Conservation (phyloP, 2,888 invertebrate species). For the Pristionchus mayeri region DNA sequence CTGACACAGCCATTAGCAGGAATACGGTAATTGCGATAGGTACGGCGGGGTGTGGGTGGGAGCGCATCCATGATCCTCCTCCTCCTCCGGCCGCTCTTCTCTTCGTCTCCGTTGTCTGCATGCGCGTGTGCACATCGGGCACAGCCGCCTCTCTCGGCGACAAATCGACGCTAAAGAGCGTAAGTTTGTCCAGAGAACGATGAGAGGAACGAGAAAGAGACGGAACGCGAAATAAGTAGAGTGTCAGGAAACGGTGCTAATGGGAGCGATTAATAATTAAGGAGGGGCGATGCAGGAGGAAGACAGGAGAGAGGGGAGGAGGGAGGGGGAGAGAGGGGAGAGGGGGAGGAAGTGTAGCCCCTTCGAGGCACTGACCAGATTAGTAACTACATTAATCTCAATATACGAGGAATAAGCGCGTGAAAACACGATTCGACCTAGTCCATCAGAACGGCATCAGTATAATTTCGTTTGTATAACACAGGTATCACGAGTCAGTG, state of each 20-base stretch:
- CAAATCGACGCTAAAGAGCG: constrained; percentile 39
- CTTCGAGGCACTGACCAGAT: neutral
- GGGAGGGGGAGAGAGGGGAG: neutral
- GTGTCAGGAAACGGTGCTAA: constrained; percentile 1
- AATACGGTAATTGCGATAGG: neutral
- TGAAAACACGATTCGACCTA: too few species aligned
- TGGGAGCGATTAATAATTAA: constrained; percentile 23
- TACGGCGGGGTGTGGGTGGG: neutral
- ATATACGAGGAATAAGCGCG: too few species aligned
- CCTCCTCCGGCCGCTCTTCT: neutral
- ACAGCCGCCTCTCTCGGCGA: constrained; percentile 13
- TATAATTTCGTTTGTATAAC: too few species aligned
- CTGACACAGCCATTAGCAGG: neutral
- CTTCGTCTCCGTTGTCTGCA: neutral
- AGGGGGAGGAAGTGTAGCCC: neutral
- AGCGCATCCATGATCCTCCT: neutral
- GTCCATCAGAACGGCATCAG: too few species aligned
- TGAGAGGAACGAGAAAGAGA: neutral
- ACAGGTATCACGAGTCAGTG: too few species aligned
- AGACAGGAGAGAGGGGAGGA: neutral
- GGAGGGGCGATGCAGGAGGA: neutral
- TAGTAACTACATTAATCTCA: neutral
- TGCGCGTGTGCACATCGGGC: constrained; percentile 36
- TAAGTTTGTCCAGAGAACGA: neutral
- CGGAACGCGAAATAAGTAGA: neutral